A percentile compares a stretch with the other conserved stretches of the same genome.
These are phyloP conservation scores for Drosophila obscura DNA, from an alignment of 1,140 invertebrate species.

Conservation along the genomic window DNA sequence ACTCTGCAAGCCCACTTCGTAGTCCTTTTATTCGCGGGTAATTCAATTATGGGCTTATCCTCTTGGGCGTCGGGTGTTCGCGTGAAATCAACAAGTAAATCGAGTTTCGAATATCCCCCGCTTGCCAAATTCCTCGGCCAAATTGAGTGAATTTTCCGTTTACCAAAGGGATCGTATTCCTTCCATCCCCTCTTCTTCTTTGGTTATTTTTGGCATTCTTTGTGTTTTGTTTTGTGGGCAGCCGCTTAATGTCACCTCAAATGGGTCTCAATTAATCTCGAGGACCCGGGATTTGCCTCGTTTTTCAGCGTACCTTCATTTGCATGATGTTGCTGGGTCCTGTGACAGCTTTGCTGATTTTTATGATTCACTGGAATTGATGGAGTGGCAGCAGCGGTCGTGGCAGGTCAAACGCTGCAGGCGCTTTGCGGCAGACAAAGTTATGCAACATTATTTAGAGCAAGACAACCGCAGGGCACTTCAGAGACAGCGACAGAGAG, in stretches of 20 bases:
- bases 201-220: constrained; percentile 14
- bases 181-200: not conserved
- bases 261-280: constrained; percentile 67
- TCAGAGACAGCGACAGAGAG: not conserved
- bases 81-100: constrained; percentile 73
- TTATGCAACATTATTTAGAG: constrained; percentile 52
- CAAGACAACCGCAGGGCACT: constrained; percentile 18
- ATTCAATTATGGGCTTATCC: constrained; percentile 54
- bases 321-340: constrained; percentile 35
- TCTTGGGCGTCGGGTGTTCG: constrained; percentile 6
- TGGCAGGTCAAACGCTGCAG: constrained; percentile 14
- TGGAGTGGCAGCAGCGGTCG: constrained; percentile 31
- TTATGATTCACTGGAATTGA: constrained; percentile 34
- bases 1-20: constrained; percentile 43
- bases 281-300: constrained; percentile 20
- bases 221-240: constrained; percentile 19
- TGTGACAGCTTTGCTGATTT: not conserved
- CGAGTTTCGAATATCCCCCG: constrained; percentile 18
- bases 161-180: constrained; percentile 24
- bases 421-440: constrained; percentile 24
- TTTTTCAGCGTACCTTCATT: constrained; percentile 39
- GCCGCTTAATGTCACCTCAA: constrained; percentile 72
- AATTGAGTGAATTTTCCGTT: constrained; percentile 42
- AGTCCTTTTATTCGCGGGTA: constrained; percentile 61
- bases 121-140: constrained; percentile 33